Conservation (phyloP, 2,888 invertebrate species). For the Nasonia oneida region DNA sequence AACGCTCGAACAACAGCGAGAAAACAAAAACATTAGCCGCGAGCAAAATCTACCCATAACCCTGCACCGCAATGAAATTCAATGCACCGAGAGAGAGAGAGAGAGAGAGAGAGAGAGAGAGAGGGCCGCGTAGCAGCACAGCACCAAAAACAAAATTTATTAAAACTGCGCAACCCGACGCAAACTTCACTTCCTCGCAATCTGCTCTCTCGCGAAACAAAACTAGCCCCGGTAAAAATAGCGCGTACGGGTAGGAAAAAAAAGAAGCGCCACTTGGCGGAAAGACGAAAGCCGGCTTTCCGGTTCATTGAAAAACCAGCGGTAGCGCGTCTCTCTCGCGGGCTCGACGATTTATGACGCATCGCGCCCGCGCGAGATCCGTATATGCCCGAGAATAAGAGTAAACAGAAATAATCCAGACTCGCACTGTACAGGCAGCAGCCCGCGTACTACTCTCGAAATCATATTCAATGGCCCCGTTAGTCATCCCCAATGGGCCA, state of each 20-base stretch:
- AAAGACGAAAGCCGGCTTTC: conserved; percentile 24
- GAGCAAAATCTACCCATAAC: conserved; percentile 1
- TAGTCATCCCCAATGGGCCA: conserved; percentile 68
- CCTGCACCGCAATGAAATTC: neutral
- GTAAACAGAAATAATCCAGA: conserved; percentile 65
- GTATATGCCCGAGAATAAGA: conserved; percentile 29
- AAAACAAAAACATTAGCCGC: conserved; percentile 17
- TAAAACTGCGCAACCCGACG: neutral
- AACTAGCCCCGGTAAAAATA: neutral
- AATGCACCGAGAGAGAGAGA: neutral
- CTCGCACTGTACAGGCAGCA: conserved; percentile 15
- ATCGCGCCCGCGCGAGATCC: neutral
- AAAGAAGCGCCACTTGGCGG: neutral
- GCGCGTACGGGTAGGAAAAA: neutral
- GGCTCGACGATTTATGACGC: conserved; percentile 14
- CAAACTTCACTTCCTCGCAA: neutral
- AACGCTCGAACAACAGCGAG: neutral
- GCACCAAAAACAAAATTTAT: conserved; percentile 9
- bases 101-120: no score
- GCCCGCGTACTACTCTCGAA: conserved; percentile 48
- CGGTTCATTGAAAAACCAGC: conserved; percentile 50
- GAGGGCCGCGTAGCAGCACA: neutral
- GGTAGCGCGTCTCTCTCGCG: neutral
- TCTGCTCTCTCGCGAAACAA: conserved; percentile 16
- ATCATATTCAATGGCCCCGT: conserved; percentile 67